A percentile compares a stretch with the other conserved stretches of the same genome.
Conservation (phyloP, 2,797 vertebrate genomes). For the Mormyrops attenuatus region DNA sequence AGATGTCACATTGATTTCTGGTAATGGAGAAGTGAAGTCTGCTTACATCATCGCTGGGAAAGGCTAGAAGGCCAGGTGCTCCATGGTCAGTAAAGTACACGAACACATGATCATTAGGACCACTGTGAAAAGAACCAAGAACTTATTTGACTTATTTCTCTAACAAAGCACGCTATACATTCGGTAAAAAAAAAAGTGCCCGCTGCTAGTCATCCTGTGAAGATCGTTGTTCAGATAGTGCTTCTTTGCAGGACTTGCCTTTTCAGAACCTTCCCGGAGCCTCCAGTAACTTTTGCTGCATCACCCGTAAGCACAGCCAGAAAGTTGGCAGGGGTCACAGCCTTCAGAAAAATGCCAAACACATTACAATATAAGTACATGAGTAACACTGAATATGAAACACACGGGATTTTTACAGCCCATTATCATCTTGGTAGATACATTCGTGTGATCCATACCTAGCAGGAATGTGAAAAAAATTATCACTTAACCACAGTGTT, state of each 20-base stretch:
- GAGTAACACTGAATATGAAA: not conserved
- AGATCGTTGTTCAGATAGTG: not conserved
- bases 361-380: not conserved
- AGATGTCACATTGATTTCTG: not conserved
- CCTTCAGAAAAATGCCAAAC: slow-evolving; percentile 51
- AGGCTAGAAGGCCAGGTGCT: slow-evolving; percentile 81
- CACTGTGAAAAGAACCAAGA: slow-evolving; percentile 61
- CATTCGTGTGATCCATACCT: not conserved
- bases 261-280: slow-evolving; percentile 86
- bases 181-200: not conserved
- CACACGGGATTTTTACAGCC: not conserved
- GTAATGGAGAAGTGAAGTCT: not conserved
- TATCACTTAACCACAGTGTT: not conserved
- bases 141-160: not conserved
- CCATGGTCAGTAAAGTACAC: slow-evolving; percentile 95
- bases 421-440: not conserved
- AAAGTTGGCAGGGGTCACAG: slow-evolving; percentile 85
- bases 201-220: not conserved
- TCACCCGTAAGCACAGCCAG: slow-evolving; percentile 86
- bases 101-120: slow-evolving; percentile 87
- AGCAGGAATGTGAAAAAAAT: not conserved
- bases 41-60: slow-evolving; percentile 83
- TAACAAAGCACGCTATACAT: not conserved
- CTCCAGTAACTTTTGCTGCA: slow-evolving; percentile 65
- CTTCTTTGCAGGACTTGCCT: slow-evolving; percentile 64